Evolutionary conservation across 1,140 invertebrate species (phyloP).

Genomic region (Ridgeia piscesae): DNA sequence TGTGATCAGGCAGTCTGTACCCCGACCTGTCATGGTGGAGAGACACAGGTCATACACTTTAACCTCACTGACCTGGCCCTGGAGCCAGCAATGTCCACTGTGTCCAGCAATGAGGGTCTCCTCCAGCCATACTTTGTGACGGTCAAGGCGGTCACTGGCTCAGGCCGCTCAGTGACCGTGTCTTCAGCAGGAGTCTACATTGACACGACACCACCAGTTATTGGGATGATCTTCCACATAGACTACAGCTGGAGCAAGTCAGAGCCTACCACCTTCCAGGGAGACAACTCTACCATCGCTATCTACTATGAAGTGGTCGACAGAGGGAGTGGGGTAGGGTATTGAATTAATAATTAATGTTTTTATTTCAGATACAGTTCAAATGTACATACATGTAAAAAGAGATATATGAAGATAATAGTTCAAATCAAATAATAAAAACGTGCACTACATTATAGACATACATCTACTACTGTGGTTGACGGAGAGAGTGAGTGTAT

Average conservation of each 20-base stretch:
- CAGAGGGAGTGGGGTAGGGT: neutral
- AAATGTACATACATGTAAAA: neutral
- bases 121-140: neutral
- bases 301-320: slow-evolving; percentile 11
- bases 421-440: neutral
- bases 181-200: neutral
- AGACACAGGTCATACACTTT: neutral
- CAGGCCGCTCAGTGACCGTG: neutral
- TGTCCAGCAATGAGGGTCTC: neutral
- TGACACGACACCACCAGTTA: slow-evolving; percentile 6
- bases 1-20: neutral
- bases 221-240: neutral
- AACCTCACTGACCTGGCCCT: neutral
- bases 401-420: neutral
- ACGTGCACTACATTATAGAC: too few relatives aligned
- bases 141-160: neutral
- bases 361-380: too few relatives aligned
- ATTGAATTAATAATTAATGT: too few relatives aligned
- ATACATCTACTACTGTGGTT: too few relatives aligned
- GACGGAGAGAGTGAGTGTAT: too few relatives aligned
- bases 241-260: neutral
- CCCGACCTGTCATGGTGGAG: neutral
- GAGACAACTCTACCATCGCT: neutral
- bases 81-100: neutral
- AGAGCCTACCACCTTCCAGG: slow-evolving; percentile 10